Evolutionary conservation across 2,113 vertebrate species (phyloP), one percentile per base, ranked within the genome.

Genomic region (Plotosus lineatus): DNA sequence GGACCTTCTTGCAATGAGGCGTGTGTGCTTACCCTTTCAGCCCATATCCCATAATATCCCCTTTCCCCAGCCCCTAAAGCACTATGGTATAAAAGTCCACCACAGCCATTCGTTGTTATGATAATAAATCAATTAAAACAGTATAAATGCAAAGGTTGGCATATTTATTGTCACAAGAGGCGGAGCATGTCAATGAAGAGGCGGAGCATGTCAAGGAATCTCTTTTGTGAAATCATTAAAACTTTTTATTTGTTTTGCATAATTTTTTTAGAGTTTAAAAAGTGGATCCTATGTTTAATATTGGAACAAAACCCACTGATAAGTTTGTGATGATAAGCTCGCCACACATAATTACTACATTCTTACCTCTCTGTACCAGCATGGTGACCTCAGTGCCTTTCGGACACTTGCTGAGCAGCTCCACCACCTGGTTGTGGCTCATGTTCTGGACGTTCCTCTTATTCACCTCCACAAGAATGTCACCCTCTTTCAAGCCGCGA

Each of bases 351-450:
- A 8, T 17, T 19, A 60, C 33, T 55, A 26, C 14, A 3, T 21
- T 87, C 95, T 1, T 88, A 98, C 98, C 98, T 95, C 98, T 95
- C 82, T 99, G 98, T 83, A 99, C 97, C 86, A 99, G 90, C 92
- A 99, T 90, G 0, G 97, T 98, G 88, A 99, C 97, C 85, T 99
- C 97, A 0, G 95, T 98, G 66, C 98, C 98, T 87, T 97, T 92
- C 3, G 97, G 96, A 90, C 97, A 99, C 88, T 99, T 97, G 84
- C 97, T 96, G 88, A 99, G 95, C 92, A 98, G 96, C 88, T 99
- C 98, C 92, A 99, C 97, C 81, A 99, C 97, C 88, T 99, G 97
- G 88, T 96, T 99, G 93, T 99, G 97, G 84, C 94, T 95, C 87
- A 99, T 95, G 74, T 94, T 96, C 90, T 98, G 97, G 85, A 99